These are phyloP conservation scores for Spilarctia lutea DNA, from an alignment of 2,888 invertebrate species.

Conservation along the genomic window DNA sequence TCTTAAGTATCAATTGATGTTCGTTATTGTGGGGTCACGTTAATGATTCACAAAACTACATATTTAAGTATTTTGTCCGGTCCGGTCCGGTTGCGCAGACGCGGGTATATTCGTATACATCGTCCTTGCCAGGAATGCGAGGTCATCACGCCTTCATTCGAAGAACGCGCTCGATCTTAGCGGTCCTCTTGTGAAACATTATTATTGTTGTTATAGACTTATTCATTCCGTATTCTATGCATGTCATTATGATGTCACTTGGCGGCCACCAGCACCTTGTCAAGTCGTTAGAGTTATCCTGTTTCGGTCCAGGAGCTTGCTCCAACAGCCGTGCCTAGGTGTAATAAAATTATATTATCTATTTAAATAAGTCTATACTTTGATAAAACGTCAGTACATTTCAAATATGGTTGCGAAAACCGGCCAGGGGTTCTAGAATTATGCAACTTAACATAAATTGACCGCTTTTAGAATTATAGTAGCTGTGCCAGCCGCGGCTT, in stretches of 20 bases:
- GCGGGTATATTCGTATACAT: slow-evolving; percentile 64
- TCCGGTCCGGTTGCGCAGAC: slow-evolving; percentile 47
- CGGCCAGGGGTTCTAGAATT: neutral
- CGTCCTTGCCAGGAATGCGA: slow-evolving; percentile 87
- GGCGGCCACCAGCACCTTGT: slow-evolving; percentile 64
- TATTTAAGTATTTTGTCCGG: slow-evolving; percentile 45
- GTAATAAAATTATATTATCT: slow-evolving; percentile 22
- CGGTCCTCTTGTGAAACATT: slow-evolving; percentile 78
- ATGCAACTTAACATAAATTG: neutral
- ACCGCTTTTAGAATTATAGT: neutral
- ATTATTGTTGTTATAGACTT: slow-evolving; percentile 71
- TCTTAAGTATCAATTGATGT: slow-evolving; percentile 40
- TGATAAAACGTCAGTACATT: neutral
- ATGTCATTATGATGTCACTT: slow-evolving; percentile 71
- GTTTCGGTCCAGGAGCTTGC: slow-evolving; percentile 37
- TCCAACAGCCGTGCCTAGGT: slow-evolving; percentile 40
- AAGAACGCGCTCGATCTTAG: slow-evolving; percentile 73
- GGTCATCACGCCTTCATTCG: slow-evolving; percentile 79
- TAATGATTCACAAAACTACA: slow-evolving; percentile 51
- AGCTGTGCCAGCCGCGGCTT: neutral
- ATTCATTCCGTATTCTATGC: slow-evolving; percentile 76
- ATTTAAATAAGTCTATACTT: neutral
- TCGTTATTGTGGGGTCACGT: slow-evolving; percentile 44
- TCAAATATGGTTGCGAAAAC: neutral
- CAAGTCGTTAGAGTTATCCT: slow-evolving; percentile 38